Base-by-base conservation (phyloP, 2,888 invertebrate species). In the Halictus quadricinctus region DNA sequence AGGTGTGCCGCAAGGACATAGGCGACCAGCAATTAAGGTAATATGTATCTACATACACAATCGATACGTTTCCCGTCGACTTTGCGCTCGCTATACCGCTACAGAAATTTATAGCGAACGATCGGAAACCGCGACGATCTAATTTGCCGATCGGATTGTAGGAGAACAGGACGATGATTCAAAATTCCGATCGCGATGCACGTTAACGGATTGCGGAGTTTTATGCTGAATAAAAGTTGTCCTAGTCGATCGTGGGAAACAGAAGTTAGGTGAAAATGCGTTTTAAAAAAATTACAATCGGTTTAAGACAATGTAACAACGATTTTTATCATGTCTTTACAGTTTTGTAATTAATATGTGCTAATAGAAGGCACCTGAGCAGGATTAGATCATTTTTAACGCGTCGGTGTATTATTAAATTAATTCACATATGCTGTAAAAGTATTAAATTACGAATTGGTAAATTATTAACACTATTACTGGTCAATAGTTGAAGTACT, bases 1-100 rank as follows among this genome's bases (percentile, higher is more conserved):
- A 89, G 85, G 86, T 89, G 86, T 66, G 84, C 72, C 58, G 70
- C 83, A 89, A 88, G 87, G 86, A 86, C 84, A 75, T 50, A 48
- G 69, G 1, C 48, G 69, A 79, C 81, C 77, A 41, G 46, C 79
- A 70, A 78, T 82, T 77, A 86, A 81, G 77, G 66, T 75, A 73
- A 84, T 84, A 84, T 41, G 43, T 73, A 76, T 80, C 73, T 73
- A 73, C 81, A n/a, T 58, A 73, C 64, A 50, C 66, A 81, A 85
- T 86, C 78, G 48, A 43, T 79, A 76, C 74, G 41, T 72, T 81
- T 54, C 43, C 54, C 46, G 48, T 46, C 76, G 41, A 60, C 48
- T 74, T 73, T 41, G 73, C 54, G 36, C 60, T 41, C 54, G 72
- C 36, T 74, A n/a, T n/a, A 66, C 72, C 50, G 41, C 36, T 73